Evolutionary conservation across 1,140 invertebrate species (phyloP).

Genomic region (Laodelphax striatellus): DNA sequence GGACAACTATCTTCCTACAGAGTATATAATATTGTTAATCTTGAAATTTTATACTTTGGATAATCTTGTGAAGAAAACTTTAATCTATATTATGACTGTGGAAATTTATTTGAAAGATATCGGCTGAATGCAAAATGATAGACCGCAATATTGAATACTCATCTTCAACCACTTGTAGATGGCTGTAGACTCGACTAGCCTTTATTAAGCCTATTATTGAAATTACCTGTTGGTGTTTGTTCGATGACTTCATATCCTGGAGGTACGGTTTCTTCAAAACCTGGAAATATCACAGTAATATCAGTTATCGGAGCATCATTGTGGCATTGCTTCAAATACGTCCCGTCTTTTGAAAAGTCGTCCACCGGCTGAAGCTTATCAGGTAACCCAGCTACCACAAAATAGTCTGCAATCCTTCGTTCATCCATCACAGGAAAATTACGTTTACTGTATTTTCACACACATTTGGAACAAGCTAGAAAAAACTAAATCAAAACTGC

Average conservation of each 20-base stretch:
- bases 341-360: constrained; percentile 63
- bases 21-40: too few relatives aligned
- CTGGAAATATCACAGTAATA: constrained; percentile 80
- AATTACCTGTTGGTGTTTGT: constrained; percentile 59
- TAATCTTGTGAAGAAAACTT: too few relatives aligned
- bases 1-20: too few relatives aligned
- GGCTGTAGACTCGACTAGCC: too few relatives aligned
- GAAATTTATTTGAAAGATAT: too few relatives aligned
- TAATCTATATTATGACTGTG: too few relatives aligned
- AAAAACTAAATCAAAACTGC: neutral
- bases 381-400: constrained; percentile 91
- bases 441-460: neutral
- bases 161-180: too few relatives aligned
- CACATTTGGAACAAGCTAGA: neutral
- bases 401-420: constrained; percentile 81
- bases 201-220: too few relatives aligned
- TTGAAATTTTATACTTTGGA: too few relatives aligned
- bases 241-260: constrained; percentile 72
- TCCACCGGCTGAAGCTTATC: constrained; percentile 71
- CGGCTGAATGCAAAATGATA: too few relatives aligned
- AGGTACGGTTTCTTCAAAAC: constrained; percentile 73
- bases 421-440: constrained; percentile 51
- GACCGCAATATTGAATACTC: too few relatives aligned
- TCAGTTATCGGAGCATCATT: constrained; percentile 83
- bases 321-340: constrained; percentile 57